phyloP scores from a whole-genome alignment of 64 coral and sea anemone species.

The Pocillopora verrucosa region DNA sequence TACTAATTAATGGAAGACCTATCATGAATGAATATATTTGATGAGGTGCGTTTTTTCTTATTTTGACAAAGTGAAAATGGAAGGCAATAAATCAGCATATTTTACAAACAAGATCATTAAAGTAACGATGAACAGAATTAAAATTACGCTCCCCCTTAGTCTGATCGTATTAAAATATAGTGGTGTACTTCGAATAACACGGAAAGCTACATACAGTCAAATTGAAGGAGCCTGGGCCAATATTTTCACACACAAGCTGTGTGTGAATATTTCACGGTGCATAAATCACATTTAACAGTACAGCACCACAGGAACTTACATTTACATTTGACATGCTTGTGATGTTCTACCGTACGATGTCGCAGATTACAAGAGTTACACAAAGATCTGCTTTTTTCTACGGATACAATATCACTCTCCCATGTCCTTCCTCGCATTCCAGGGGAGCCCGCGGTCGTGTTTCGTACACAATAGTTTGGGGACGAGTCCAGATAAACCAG shows the following conservation, averaged over 20 bases:
- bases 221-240: too few relatives aligned
- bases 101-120: too few relatives aligned
- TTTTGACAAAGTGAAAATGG: too few relatives aligned
- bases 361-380: conserved; percentile 36
- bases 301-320: conserved; percentile 62
- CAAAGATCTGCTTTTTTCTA: not conserved
- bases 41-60: too few relatives aligned
- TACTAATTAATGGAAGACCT: too few relatives aligned
- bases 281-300: conserved; percentile 36
- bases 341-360: not conserved
- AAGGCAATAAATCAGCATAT: too few relatives aligned
- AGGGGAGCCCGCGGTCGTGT: conserved; percentile 30
- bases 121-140: too few relatives aligned
- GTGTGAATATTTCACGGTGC: conserved; percentile 16
- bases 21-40: too few relatives aligned
- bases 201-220: not conserved
- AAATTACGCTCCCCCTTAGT: too few relatives aligned
- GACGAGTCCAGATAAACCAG: conserved; percentile 53
- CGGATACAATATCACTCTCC: conserved; percentile 16
- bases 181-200: not conserved
- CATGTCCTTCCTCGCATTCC: conserved; percentile 46
- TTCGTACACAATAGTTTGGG: conserved; percentile 40
- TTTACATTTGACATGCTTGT: conserved; percentile 10
- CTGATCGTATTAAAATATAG: too few relatives aligned
- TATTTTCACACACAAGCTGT: conserved; percentile 4